Evolutionary conservation across 1,140 invertebrate species (phyloP).

Genomic region (Aporrectodea caliginosa): DNA sequence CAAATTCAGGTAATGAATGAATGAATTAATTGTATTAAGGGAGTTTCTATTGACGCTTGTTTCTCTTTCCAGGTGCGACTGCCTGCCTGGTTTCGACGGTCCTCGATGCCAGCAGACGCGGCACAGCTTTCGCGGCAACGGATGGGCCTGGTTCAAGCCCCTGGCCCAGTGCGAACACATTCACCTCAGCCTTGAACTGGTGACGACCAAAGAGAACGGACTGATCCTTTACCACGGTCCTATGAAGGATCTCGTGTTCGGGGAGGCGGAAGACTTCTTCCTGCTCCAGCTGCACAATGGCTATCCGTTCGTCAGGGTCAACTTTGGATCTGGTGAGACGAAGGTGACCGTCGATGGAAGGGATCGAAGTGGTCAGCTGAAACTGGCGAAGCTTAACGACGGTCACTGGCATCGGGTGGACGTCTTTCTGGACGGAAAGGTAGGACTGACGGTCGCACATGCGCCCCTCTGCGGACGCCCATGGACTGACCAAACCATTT

Average conservation of each 20-base stretch:
- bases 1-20: too few relatives aligned
- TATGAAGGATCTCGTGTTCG: conserved; percentile 73
- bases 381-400: conserved; percentile 79
- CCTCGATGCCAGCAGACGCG: conserved; percentile 93
- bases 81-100: conserved; percentile 84
- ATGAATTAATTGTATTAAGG: not conserved
- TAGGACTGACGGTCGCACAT: not conserved
- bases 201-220: conserved; percentile 77
- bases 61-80: conserved; percentile 76
- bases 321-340: conserved; percentile 90
- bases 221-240: conserved; percentile 95
- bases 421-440: conserved; percentile 62
- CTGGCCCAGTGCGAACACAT: conserved; percentile 93
- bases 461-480: too few relatives aligned
- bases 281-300: conserved; percentile 86
- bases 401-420: conserved; percentile 94
- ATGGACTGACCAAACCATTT: not conserved
- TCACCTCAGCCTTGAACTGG: conserved; percentile 89
- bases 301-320: conserved; percentile 80
- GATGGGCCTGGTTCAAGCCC: conserved; percentile 83
- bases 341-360: conserved; percentile 74
- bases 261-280: conserved; percentile 72
- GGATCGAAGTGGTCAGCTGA: conserved; percentile 48
- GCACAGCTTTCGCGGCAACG: conserved; percentile 64
- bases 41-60: not conserved